Conservation (phyloP, 2,888 invertebrate species). For the Scaptomyza reducta region DNA sequence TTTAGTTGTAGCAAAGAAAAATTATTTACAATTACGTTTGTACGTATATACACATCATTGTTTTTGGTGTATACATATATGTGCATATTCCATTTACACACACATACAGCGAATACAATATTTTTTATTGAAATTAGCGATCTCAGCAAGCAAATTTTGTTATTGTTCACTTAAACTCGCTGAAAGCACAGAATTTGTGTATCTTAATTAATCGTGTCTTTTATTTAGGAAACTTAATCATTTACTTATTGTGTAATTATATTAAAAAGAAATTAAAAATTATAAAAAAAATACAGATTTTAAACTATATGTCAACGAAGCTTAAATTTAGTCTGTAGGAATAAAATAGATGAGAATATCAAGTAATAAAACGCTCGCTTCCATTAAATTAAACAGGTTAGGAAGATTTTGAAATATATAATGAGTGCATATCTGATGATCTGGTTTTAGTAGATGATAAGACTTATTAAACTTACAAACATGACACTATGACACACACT, state of each 20-base stretch:
- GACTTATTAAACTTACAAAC: background rate
- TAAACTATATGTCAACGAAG: background rate
- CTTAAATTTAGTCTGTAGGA: background rate
- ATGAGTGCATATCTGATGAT: background rate
- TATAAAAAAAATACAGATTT: constrained; percentile 9
- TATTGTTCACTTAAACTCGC: constrained; percentile 59
- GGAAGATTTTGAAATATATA: background rate
- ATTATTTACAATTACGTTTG: constrained; percentile 33
- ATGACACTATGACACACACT: background rate
- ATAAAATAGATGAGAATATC: background rate
- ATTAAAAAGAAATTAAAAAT: constrained; percentile 25
- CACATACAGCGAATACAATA: constrained; percentile 30
- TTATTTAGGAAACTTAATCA: constrained; percentile 38
- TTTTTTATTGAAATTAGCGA: constrained; percentile 59
- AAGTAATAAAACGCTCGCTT: background rate
- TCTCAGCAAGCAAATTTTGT: constrained; percentile 65
- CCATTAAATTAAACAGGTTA: background rate
- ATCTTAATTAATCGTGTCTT: constrained; percentile 58
- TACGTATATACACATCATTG: constrained; percentile 5
- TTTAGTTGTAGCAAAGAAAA: constrained; percentile 65
- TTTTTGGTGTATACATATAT: constrained; percentile 23
- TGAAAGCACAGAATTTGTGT: constrained; percentile 47
- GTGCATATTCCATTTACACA: constrained; percentile 58
- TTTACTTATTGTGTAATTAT: constrained; percentile 52
- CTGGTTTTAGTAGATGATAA: background rate